Conservation (phyloP, 2,113 vertebrate genomes). For the Crocuta crocuta region DNA sequence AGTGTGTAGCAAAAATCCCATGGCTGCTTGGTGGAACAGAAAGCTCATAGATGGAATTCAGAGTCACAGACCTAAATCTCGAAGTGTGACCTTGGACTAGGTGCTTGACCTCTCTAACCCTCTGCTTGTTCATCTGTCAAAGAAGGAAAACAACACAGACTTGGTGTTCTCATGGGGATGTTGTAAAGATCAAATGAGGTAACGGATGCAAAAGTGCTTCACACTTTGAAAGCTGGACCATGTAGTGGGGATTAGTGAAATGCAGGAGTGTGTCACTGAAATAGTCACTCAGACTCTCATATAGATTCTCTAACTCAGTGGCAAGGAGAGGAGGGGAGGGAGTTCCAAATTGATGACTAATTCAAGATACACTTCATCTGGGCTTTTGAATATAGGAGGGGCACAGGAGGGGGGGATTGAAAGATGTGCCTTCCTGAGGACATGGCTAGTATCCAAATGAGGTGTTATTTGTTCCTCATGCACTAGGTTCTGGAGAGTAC, state of each 20-base stretch:
- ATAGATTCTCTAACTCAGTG: neutral
- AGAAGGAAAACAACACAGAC: neutral
- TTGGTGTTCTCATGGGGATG: neutral
- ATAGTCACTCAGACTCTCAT: neutral
- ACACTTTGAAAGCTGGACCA: neutral
- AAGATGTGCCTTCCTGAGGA: neutral
- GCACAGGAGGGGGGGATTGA: neutral
- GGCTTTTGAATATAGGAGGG: neutral
- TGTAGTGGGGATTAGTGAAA: neutral
- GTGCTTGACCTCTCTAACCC: neutral
- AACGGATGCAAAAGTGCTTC: neutral
- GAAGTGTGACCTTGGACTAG: neutral
- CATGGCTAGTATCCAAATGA: neutral
- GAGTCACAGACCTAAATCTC: neutral
- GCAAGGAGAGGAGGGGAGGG: neutral
- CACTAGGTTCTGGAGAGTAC: neutral
- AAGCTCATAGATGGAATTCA: neutral
- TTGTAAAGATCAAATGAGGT: neutral
- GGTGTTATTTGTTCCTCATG: neutral
- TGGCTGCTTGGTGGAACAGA: neutral
- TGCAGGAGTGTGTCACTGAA: neutral
- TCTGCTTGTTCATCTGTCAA: neutral
- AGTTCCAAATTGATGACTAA: neutral
- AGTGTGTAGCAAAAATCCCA: neutral
- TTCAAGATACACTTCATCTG: slow-evolving; percentile 16